These are phyloP conservation scores for Luidia sarsii DNA, from an alignment of 53 echinoderm and acorn worm genomes.

Conservation along the genomic window DNA sequence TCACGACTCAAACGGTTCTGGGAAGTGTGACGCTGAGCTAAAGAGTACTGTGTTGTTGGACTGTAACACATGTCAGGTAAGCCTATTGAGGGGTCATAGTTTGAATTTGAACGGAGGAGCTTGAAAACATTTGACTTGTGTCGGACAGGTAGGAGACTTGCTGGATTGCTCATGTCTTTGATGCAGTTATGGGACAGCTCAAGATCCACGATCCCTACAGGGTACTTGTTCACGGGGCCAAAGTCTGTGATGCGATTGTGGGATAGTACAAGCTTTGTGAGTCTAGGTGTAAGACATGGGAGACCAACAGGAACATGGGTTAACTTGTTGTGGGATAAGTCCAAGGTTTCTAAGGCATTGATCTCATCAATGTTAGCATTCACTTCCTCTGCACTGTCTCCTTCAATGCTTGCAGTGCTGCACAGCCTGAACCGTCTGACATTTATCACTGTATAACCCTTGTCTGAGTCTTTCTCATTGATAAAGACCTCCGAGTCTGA, in stretches of 20 bases:
- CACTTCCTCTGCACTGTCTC: conserved; percentile 69
- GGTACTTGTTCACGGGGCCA: conserved; percentile 87
- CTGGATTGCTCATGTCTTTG: conserved; percentile 62
- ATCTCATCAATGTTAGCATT: conserved; percentile 71
- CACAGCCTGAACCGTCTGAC: conserved; percentile 79
- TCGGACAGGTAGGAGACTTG: conserved; percentile 21
- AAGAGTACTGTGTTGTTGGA: conserved; percentile 30
- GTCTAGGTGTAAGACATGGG: conserved; percentile 88
- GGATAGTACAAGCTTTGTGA: conserved; percentile 83
- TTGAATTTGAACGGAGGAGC: conserved; percentile 41
- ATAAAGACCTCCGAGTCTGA: conserved; percentile 46
- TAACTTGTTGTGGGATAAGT: conserved; percentile 84
- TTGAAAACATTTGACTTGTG: conserved; percentile 41
- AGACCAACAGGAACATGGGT: conserved; percentile 69
- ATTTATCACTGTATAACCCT: conserved; percentile 58
- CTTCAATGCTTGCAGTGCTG: conserved; percentile 74
- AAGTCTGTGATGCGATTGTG: conserved; percentile 77
- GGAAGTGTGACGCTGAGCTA: conserved; percentile 13
- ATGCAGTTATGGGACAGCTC: conserved; percentile 74
- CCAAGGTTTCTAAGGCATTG: conserved; percentile 71
- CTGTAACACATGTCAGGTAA: conserved; percentile 48
- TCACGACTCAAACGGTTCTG: conserved; percentile 43
- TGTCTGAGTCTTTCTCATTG: conserved; percentile 14
- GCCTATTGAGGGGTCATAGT: conserved; percentile 6
- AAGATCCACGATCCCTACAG: conserved; percentile 85